These are phyloP conservation scores for Manacus vitellinus DNA, from an alignment of 2,113 vertebrate genomes.

Conservation along the genomic window DNA sequence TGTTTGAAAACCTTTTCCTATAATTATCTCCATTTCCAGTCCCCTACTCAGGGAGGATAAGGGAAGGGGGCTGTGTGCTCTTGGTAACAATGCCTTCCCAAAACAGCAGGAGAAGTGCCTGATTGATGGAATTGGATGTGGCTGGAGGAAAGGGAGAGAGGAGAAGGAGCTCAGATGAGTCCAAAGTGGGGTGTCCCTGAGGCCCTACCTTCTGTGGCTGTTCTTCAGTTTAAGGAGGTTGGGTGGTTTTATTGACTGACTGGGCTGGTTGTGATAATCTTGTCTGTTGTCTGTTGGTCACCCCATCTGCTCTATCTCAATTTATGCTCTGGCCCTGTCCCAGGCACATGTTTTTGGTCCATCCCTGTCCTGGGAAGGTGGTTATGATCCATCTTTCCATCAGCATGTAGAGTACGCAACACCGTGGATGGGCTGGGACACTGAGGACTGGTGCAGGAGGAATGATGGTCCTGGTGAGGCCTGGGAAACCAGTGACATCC, in stretches of 20 bases:
- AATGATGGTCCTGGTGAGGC: fast-evolving
- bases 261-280: fast-evolving
- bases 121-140: fast-evolving
- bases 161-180: fast-evolving
- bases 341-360: background rate
- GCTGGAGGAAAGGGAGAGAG: too few species aligned
- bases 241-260: fast-evolving
- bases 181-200: fast-evolving
- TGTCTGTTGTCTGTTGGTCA: fast-evolving
- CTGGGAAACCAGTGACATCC: fast-evolving
- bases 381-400: background rate
- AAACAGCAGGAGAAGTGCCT: background rate
- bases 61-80: background rate
- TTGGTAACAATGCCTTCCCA: background rate
- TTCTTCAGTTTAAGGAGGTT: fast-evolving
- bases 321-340: background rate
- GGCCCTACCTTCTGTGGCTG: fast-evolving
- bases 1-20: constrained; percentile 57
- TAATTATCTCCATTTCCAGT: constrained; percentile 29
- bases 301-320: fast-evolving
- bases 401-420: fast-evolving
- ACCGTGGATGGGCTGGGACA: fast-evolving
- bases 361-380: background rate
- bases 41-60: background rate
- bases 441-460: fast-evolving